Conservation (phyloP, 2,113 vertebrate species). For the Periophthalmodon schlosseri region DNA sequence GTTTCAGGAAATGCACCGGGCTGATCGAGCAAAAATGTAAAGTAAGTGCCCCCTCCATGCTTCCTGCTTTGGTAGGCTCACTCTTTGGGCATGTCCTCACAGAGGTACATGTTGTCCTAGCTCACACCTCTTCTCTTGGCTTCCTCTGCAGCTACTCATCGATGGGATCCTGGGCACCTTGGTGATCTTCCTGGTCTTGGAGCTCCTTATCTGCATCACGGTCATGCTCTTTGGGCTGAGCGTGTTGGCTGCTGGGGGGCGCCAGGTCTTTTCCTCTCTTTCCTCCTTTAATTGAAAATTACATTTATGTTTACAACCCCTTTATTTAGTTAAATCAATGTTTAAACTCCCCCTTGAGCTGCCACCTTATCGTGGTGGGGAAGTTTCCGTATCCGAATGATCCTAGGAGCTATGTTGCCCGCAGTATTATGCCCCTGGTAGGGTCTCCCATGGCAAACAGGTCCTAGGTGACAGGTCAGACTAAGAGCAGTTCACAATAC, state of each 20-base stretch:
- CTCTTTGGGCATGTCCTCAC: background rate
- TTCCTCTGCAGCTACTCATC: conserved; percentile 67
- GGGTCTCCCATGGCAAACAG: too few species aligned
- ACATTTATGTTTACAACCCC: background rate
- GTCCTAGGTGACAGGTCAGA: too few species aligned
- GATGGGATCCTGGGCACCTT: conserved; percentile 78
- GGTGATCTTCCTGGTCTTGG: conserved; percentile 80
- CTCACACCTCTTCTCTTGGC: background rate
- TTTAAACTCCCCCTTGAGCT: too few species aligned
- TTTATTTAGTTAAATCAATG: too few species aligned
- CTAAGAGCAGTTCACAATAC: too few species aligned
- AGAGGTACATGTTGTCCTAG: background rate
- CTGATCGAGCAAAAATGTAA: conserved; percentile 80
- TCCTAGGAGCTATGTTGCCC: too few species aligned
- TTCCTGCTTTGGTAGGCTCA: conserved; percentile 28
- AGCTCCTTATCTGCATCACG: conserved; percentile 78
- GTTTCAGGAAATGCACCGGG: conserved; percentile 80
- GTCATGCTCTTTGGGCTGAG: conserved; percentile 79
- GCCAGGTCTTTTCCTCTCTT: conserved; percentile 44
- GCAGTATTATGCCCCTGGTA: too few species aligned
- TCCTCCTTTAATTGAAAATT: background rate
- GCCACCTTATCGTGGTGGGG: too few species aligned
- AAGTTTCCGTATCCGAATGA: too few species aligned
- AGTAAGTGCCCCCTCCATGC: conserved; percentile 73
- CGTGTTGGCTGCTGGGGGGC: conserved; percentile 69